Percentiles rank a stretch among this genome's conserved stretches.
These are phyloP conservation scores for Stylophora pistillata DNA, from an alignment of 64 coral and sea anemone genomes.

Conservation along the genomic window DNA sequence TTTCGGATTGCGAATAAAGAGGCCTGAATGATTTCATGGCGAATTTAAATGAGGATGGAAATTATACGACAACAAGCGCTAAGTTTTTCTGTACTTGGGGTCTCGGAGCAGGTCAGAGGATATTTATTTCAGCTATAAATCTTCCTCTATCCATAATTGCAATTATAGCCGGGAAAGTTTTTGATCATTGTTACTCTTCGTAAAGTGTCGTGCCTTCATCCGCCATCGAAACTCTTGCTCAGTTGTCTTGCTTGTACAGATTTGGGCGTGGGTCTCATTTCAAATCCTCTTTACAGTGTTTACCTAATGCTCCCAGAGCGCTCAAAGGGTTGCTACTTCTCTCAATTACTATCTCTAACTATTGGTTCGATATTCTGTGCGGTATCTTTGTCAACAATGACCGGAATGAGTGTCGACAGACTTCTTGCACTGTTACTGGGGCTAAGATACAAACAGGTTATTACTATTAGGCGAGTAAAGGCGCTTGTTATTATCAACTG, in stretches of 20 bases:
- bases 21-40: too few relatives aligned
- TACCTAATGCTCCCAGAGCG: background rate
- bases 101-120: too few relatives aligned
- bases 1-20: too few relatives aligned
- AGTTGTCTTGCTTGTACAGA: background rate
- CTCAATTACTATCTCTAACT: background rate
- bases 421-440: slow-evolving; percentile 25
- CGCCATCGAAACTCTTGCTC: too few relatives aligned
- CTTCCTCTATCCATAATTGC: too few relatives aligned
- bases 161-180: too few relatives aligned
- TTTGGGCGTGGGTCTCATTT: background rate
- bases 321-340: background rate
- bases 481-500: background rate
- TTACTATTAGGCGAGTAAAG: slow-evolving; percentile 4
- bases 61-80: too few relatives aligned
- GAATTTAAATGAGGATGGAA: too few relatives aligned
- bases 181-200: too few relatives aligned
- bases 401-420: slow-evolving; percentile 33
- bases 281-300: background rate
- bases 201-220: too few relatives aligned
- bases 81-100: too few relatives aligned
- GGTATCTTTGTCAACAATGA: slow-evolving; percentile 35
- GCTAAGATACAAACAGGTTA: slow-evolving; percentile 18
- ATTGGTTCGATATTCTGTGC: background rate
- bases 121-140: too few relatives aligned